Conservation (phyloP, 2,113 vertebrate species). For the Calonectris borealis region DNA sequence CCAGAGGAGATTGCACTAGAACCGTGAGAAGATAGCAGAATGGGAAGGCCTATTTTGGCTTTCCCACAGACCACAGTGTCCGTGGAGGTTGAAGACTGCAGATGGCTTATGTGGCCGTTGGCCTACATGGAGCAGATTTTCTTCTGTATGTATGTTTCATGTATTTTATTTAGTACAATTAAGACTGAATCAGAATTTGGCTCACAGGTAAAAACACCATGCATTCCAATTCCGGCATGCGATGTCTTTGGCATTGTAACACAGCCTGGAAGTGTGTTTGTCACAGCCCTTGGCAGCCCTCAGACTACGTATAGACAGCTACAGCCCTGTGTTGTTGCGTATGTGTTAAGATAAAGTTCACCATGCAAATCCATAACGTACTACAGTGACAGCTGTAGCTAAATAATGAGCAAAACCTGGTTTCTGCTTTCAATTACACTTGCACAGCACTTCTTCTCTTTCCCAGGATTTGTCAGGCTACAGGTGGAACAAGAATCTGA, state of each 20-base stretch:
- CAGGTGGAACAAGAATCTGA: not conserved
- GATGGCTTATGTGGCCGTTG: not conserved
- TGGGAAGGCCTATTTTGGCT: not conserved
- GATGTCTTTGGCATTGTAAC: not conserved
- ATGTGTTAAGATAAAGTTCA: not conserved
- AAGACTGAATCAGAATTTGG: not conserved
- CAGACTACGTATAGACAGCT: not conserved
- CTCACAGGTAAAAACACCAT: not conserved
- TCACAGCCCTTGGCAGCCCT: not conserved
- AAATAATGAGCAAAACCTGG: not conserved
- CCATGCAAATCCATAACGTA: not conserved
- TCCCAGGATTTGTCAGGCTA: not conserved
- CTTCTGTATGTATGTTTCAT: not conserved
- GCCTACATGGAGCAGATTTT: not conserved
- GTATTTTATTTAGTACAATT: not conserved
- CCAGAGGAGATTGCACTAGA: not conserved
- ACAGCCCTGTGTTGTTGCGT: not conserved
- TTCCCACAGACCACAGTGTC: not conserved
- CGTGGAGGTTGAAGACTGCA: not conserved
- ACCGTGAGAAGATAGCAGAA: not conserved
- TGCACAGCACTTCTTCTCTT: not conserved
- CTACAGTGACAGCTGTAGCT: not conserved
- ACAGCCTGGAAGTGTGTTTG: not conserved
- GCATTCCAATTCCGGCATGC: not conserved
- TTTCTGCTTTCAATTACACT: not conserved